Base-by-base conservation (phyloP, 2,888 invertebrate species). In the Drosophila antonietae region DNA sequence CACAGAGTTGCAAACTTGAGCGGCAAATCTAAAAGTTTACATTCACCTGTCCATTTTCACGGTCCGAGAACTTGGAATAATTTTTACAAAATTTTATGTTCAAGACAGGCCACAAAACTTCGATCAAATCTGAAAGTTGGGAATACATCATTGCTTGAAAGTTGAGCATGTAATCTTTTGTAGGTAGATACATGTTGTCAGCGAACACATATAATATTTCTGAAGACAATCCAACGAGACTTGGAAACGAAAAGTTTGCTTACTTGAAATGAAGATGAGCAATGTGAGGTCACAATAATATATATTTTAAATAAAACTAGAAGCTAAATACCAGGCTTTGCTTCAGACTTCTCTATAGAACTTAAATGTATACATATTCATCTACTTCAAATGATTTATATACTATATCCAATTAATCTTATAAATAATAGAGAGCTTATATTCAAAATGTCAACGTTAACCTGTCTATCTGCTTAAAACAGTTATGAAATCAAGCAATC, bases 1-100 rank as follows among this genome's bases (percentile, higher is more conserved):
- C 56, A 59, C 59, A 63, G 58, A 67, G 65, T 65, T 58, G 39
- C 28, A 52, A 68, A 83, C 52, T 72, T 86, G 39, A 33, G 39
- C 55, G 53, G 55, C 58, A 61, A 86, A 81, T 75, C 53, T 63
- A 63, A 67, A 88, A 83, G 46, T 83, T 83, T 68, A 15, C 56
- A 61, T 43, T 57, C 44, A 58, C 73, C 63, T 49, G 47, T 47
- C 55, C 52, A 61, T 66, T 75, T 69, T 68, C 51, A 71, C 51
- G 56, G 44, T 41, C 8, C 46, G 68, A 76, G 58, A 80, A 75
- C 41, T 44, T 46, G 53, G 12, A 9, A 37, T 3, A 4, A 28
- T 14, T 33, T 2, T n/a, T 18, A 20, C 7, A 15, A 46, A 75
- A 59, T 66, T 64, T 47, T 41, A 66, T 37, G 78, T 63, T 53